A percentile compares a stretch with the other conserved stretches of the same genome.
phyloP scores from a whole-genome alignment of 64 coral and sea anemone species.

The Stichodactyla helianthus region DNA sequence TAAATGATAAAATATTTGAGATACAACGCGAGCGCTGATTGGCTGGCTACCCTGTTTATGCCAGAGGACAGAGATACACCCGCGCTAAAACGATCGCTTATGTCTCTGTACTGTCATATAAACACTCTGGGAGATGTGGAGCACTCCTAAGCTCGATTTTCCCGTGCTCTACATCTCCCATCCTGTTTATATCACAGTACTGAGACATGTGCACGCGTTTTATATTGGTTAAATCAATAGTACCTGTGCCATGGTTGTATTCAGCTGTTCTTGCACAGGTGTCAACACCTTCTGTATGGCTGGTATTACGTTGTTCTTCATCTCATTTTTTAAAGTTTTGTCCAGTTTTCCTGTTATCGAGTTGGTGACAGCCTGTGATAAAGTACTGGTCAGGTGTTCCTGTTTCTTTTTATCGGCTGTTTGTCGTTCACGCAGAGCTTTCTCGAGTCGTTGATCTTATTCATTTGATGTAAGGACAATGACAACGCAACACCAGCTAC shows the following conservation, averaged over 20 bases:
- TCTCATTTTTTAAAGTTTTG: slow-evolving; percentile 86
- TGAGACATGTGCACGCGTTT: too few relatives aligned
- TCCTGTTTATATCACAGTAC: too few relatives aligned
- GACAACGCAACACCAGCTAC: too few relatives aligned
- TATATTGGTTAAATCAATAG: not conserved
- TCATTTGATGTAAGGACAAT: not conserved
- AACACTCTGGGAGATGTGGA: too few relatives aligned
- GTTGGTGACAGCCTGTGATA: slow-evolving; percentile 77
- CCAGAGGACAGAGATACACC: too few relatives aligned
- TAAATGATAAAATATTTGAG: too few relatives aligned
- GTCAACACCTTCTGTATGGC: slow-evolving; percentile 75
- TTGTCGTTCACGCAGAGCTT: slow-evolving; percentile 70
- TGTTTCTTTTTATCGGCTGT: slow-evolving; percentile 78
- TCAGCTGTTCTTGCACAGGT: slow-evolving; percentile 89
- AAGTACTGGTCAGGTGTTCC: slow-evolving; percentile 72
- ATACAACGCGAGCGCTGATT: too few relatives aligned
- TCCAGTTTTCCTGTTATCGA: slow-evolving; percentile 87
- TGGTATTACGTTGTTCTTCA: slow-evolving; percentile 76
- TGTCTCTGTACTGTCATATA: too few relatives aligned
- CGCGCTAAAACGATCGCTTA: too few relatives aligned
- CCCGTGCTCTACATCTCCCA: too few relatives aligned
- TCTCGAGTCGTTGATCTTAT: slow-evolving; percentile 79
- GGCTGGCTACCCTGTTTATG: too few relatives aligned
- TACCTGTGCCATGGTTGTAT: slow-evolving; percentile 82
- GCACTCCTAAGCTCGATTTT: too few relatives aligned